Evolutionary conservation across 2,888 invertebrate species (phyloP).

Genomic region (Acleris laterana): DNA sequence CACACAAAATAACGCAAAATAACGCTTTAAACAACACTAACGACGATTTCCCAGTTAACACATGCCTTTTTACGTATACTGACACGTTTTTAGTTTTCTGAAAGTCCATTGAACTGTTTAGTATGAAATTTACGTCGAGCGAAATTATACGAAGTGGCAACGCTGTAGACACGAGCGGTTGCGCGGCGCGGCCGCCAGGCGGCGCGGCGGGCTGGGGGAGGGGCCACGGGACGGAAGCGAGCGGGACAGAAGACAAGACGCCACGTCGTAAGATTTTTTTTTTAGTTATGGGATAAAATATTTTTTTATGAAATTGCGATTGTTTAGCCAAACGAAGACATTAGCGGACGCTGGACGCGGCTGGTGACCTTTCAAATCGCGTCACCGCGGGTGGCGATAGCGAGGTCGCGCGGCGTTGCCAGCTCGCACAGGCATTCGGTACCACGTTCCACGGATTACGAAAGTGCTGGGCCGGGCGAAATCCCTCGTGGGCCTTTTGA

Average conservation of each 20-base stretch:
- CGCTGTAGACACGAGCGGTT: slow-evolving; percentile 77
- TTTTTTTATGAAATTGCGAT: slow-evolving; percentile 69
- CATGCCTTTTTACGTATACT: slow-evolving; percentile 69
- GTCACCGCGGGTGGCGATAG: slow-evolving; percentile 76
- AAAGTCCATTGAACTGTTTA: slow-evolving; percentile 85
- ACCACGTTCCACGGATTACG: slow-evolving; percentile 51
- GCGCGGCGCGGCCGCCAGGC: slow-evolving; percentile 75
- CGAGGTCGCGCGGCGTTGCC: slow-evolving; percentile 81
- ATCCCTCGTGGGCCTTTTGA: slow-evolving; percentile 57
- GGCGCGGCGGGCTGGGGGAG: slow-evolving; percentile 69
- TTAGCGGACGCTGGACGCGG: slow-evolving; percentile 66
- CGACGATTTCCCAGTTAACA: slow-evolving; percentile 68
- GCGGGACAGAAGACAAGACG: slow-evolving; percentile 57
- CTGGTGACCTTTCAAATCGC: slow-evolving; percentile 79
- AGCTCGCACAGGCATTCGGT: slow-evolving; percentile 65
- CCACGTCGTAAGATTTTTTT: slow-evolving; percentile 52
- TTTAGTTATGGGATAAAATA: slow-evolving; percentile 63
- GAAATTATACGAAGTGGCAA: slow-evolving; percentile 85
- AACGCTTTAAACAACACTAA: slow-evolving; percentile 70
- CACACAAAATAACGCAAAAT: slow-evolving; percentile 71
- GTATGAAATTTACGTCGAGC: slow-evolving; percentile 84
- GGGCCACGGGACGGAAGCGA: slow-evolving; percentile 64
- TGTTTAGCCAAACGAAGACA: slow-evolving; percentile 75
- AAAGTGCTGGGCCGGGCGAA: slow-evolving; percentile 46
- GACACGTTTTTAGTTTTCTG: slow-evolving; percentile 77